phyloP scores from a whole-genome alignment of 2,797 vertebrate genomes.

The Prunella strophiata region DNA sequence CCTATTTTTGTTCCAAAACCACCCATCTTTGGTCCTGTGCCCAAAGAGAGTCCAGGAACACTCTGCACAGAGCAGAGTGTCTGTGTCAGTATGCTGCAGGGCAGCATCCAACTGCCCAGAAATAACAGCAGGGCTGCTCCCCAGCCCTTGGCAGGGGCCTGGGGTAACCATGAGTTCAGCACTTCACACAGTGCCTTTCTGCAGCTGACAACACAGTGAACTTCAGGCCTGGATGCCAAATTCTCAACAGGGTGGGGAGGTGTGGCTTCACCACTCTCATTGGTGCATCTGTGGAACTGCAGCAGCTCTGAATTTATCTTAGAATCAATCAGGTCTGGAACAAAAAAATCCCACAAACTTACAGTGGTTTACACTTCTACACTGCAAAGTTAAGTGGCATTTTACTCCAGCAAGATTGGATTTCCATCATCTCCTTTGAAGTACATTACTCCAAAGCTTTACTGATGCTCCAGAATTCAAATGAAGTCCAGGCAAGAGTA shows the following conservation, averaged over 20 bases:
- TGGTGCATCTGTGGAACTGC: accelerated
- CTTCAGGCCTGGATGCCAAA: not conserved
- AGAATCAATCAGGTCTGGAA: not conserved
- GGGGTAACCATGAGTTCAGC: not conserved
- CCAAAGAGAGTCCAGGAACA: not conserved
- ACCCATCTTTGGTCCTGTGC: not conserved
- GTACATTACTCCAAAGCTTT: not conserved
- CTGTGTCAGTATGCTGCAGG: not conserved
- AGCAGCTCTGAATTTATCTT: not conserved
- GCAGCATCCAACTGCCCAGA: not conserved
- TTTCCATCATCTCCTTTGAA: not conserved
- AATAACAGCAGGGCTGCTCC: not conserved
- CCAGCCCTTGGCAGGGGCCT: not conserved
- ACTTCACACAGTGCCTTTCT: not conserved
- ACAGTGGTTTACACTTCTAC: not conserved
- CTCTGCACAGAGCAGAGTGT: not conserved
- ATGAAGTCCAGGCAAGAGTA: not conserved
- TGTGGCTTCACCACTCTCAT: not conserved
- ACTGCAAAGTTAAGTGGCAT: not conserved
- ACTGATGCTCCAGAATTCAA: not conserved
- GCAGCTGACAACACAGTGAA: not conserved
- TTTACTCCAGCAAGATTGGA: not conserved
- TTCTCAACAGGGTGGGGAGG: not conserved
- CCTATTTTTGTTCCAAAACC: not conserved
- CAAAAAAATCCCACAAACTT: not conserved